Percentiles rank a stretch among this genome's conserved stretches.
phyloP scores from a whole-genome alignment of 2,797 vertebrate species.

The Darevskia mixta region DNA sequence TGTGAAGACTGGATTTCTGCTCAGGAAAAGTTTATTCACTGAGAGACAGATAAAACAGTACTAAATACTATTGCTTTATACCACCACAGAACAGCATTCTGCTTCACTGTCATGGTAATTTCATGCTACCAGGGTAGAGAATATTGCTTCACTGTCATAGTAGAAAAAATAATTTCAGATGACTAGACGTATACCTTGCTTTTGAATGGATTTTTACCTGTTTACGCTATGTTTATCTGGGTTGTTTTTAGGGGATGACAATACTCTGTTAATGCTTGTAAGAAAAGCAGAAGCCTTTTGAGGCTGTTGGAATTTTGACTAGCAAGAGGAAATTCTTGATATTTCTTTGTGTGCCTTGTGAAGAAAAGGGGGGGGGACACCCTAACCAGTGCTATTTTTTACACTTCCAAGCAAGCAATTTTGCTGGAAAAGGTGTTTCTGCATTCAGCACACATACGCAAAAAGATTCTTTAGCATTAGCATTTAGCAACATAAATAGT shows the following conservation, averaged over 20 bases:
- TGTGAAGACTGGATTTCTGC: neutral
- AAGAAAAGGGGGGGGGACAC: constrained; percentile 39
- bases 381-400: constrained; percentile 35
- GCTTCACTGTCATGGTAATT: neutral
- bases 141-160: neutral
- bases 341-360: neutral
- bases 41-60: neutral
- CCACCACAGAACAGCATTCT: neutral
- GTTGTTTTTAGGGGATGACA: neutral
- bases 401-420: constrained; percentile 1
- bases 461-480: constrained; percentile 47
- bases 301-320: neutral
- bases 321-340: constrained; percentile 23
- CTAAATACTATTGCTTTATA: neutral
- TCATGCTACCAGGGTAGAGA: neutral
- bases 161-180: neutral
- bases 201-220: neutral
- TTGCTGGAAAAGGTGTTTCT: constrained; percentile 42
- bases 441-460: constrained; percentile 17
- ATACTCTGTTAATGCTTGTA: neutral
- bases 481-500: constrained; percentile 16
- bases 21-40: neutral
- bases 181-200: neutral
- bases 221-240: neutral
- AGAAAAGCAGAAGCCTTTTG: neutral